Base-by-base conservation (phyloP, 64 coral and sea anemone species). In the Montipora sp. region DNA sequence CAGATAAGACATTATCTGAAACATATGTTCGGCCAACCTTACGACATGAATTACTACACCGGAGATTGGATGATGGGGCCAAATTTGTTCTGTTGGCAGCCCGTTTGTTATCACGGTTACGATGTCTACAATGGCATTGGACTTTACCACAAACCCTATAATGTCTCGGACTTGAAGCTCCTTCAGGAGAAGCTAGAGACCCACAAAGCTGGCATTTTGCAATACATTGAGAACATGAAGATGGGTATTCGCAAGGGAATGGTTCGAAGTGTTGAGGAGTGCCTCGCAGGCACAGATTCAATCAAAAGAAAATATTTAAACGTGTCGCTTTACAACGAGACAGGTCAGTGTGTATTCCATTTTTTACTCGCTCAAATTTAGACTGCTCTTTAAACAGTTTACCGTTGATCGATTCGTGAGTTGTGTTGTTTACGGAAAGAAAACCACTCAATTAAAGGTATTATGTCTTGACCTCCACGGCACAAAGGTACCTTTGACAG, bases 21-120 rank as follows among this genome's bases (percentile, higher is more conserved):
- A 51, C 96, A 98, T 16, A 47, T 84, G 12, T 98, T 98, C 51
- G 96, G 96, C 0, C 83, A 93, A 15, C 94, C 94, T 0, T 98
- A 98, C 45, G 94, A 95, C 70, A 77, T 94, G 2, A 98, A 98
- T 51, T 98, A 93, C 48, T 98, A 98, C 3, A 83, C 94, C 0
- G 96, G 91, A 2, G 96, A 98, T 13, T 98, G 96, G 96, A 88
- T 98, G 91, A 83, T 95, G 91, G 96, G 96, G 6, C 96, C 96
- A 2, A 96, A 98, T 80, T 49, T 91, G 24, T 98, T 96, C 75
- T 98, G 96, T 57, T 98, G 94, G 94, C 94, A 96, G 18, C 96
- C 90, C 1, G 65, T 98, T 2, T 98, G 96, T 85, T 84, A 89
- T 46, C 47, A 95, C 23, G 83, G 94, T 0, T 87, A 77, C 18